phyloP scores from a whole-genome alignment of 2,888 invertebrate genomes.

The Rhagonycha fulva region DNA sequence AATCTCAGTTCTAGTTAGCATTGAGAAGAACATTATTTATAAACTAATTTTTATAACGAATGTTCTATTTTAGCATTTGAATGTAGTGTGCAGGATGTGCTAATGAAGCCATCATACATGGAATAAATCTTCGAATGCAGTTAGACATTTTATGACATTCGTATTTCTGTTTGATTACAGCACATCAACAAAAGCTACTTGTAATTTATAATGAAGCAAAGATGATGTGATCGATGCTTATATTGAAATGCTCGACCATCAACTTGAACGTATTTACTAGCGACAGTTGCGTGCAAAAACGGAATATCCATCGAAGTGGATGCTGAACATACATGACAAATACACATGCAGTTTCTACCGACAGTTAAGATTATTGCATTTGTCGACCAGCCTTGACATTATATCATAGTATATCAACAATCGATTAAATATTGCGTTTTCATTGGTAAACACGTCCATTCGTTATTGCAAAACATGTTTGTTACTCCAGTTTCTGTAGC shows the following conservation, averaged over 20 bases:
- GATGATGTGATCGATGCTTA: not conserved
- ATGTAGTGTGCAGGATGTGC: not conserved
- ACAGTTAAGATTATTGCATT: conserved; percentile 45
- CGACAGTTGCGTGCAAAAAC: conserved; percentile 22
- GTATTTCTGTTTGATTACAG: not conserved
- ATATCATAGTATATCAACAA: conserved; percentile 44
- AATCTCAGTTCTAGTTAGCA: too few relatives aligned
- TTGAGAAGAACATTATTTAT: too few relatives aligned
- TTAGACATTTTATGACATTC: not conserved
- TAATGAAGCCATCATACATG: not conserved
- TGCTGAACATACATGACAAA: conserved; percentile 18
- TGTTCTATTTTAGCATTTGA: not conserved
- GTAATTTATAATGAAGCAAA: not conserved
- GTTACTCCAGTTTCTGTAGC: conserved; percentile 25
- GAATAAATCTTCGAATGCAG: not conserved
- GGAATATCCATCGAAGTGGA: conserved; percentile 3
- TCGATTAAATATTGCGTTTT: conserved; percentile 42
- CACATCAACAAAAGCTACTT: not conserved
- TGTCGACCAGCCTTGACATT: conserved; percentile 44
- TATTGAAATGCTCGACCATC: not conserved
- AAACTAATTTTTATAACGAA: too few relatives aligned
- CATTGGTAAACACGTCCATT: conserved; percentile 33
- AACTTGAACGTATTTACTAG: conserved; percentile 8
- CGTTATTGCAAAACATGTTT: conserved; percentile 19
- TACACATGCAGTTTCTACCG: conserved; percentile 30